Evolutionary conservation across 2,888 invertebrate genomes (phyloP), one percentile per base, ranked within the genome.

Genomic region (Drosophila anomelani): DNA sequence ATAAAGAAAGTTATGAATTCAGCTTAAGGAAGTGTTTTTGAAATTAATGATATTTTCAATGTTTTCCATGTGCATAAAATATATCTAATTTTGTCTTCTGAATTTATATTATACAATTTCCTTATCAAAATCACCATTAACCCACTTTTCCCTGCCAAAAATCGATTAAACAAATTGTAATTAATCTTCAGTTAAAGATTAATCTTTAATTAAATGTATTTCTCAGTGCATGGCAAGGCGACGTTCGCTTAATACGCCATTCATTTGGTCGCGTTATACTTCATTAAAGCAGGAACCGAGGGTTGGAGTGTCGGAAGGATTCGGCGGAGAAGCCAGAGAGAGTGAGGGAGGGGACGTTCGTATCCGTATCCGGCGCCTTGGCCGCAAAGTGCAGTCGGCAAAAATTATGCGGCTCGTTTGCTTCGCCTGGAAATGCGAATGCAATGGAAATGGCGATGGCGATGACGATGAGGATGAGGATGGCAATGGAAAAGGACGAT

Each of bases 191-290:
- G 26, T n/a, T 23, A 15, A 41, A 23, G 4, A 49, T 34, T 12
- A 23, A 34, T 34, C 26, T 47, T 15, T n/a, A 66, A 36, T 66
- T 49, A 53, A 17, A 23, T 59, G 15, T 54, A 53, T 8, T 67
- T n/a, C 29, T 38, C 71, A 75, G 58, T 71, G 73, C 23, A 68
- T 23, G 64, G 67, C 71, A 67, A 82, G 80, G 81, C 84, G 84
- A 86, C 89, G 80, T 89, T 79, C 78, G 88, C 86, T 89, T 86
- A 89, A 86, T 89, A 86, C 86, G 81, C 81, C 88, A 89, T 86
- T 84, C 89, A 86, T 86, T 86, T 88, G 88, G 75, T 61, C 78
- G 81, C 78, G 86, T 77, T 84, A 89, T 81, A 84, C 76, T 86
- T 88, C 90, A 85, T 85, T 85, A 89, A 89, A 86, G 80, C 87